Base-by-base conservation (phyloP, 2,113 vertebrate genomes). In the Trematocara variabile region DNA sequence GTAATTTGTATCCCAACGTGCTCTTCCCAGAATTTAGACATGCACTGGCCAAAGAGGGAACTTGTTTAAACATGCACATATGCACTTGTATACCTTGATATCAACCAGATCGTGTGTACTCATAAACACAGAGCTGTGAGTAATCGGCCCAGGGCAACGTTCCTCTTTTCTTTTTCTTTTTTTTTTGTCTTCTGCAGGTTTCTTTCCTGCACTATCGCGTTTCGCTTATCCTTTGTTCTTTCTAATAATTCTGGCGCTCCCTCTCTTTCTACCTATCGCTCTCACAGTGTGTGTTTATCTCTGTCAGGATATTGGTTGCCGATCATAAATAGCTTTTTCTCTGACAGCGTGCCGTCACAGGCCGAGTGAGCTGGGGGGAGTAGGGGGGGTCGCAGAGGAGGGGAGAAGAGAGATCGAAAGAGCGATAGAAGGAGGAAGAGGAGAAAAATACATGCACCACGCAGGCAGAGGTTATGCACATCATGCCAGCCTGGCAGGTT, bases 311-410 rank as follows among this genome's bases (percentile, higher is more conserved):
- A 93, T 94, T 91, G 92, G 91, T 89, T 88, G 92, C 85, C 34
- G 82, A 91, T 95, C 94, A 91, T 93, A 93, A 94, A 93, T 95
- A 92, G 92, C 89, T 93, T 90, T 65, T 89, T 46, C 81, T 88
- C 52, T 90, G 93, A 93, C 91, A 84, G 83, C 75, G 81, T 70
- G 92, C 77, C 83, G 68, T 88, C 79, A 65, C 63, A 81, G 78
- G 63, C 37, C 41, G 10, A 11, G 34, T 34, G 85, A 79, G 79
- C 86, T 63, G 28, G 33, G 28, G 79, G 34, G 37, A 8, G 60
- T 25, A 22, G 20, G 14, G 33, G 55, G 55, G 22, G 53, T 8
- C 1, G 2, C 39, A 6, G 48, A 33, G 77, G 68, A 16, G 65
- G 39, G 50, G 48, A 60, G 28, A 53, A 77, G 63, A 73, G 83